Percentiles rank a stretch among this genome's conserved stretches.
Evolutionary conservation across 2,113 vertebrate species (phyloP).

Genomic region (Ceuthmochares aereus): DNA sequence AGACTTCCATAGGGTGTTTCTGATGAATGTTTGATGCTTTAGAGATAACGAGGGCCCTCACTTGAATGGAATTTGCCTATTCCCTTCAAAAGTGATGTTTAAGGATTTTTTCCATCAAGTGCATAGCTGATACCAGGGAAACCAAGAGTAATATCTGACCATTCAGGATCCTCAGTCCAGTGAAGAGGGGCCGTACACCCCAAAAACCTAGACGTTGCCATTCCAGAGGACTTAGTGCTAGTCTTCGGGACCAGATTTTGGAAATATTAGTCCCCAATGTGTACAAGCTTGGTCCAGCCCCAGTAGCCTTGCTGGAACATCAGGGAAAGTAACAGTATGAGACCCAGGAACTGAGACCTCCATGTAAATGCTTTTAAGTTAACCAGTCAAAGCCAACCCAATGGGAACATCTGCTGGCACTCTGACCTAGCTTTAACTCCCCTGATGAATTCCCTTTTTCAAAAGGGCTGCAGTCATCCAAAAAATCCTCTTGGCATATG

Average conservation of each 20-base stretch:
- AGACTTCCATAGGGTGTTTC: neutral
- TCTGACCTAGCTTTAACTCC: neutral
- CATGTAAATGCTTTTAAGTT: neutral
- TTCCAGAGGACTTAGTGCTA: neutral
- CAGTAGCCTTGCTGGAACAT: accelerated
- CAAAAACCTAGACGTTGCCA: neutral
- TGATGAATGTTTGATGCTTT: no score
- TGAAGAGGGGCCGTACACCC: neutral
- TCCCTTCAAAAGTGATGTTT: neutral
- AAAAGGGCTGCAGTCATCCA: neutral
- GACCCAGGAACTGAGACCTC: neutral
- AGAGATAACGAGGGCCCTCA: neutral
- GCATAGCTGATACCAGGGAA: neutral
- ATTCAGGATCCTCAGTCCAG: accelerated
- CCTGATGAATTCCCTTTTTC: neutral
- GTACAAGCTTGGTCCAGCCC: neutral
- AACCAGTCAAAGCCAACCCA: neutral
- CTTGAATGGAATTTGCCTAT: neutral
- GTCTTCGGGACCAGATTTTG: neutral
- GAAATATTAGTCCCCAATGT: accelerated
- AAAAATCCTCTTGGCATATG: neutral
- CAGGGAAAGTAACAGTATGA: neutral
- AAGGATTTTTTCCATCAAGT: neutral
- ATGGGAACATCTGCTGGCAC: neutral
- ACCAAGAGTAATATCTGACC: neutral